Conservation (phyloP, 2,797 vertebrate genomes). For the Microctenopoma stevenorrisi region DNA sequence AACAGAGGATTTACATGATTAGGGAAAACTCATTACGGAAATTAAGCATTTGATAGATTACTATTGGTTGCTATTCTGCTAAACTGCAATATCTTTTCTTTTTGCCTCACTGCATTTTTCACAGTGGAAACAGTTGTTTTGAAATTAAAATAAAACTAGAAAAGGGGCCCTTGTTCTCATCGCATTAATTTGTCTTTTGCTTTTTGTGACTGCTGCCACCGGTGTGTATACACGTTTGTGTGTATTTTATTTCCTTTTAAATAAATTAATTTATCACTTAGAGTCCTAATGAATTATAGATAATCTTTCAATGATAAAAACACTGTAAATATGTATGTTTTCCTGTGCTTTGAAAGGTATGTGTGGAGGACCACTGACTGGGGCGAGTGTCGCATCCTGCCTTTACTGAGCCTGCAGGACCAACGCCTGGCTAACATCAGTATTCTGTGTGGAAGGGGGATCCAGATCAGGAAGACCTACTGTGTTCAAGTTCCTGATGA, state of each 20-base stretch:
- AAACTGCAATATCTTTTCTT: slow-evolving; percentile 75
- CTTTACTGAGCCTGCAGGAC: slow-evolving; percentile 88
- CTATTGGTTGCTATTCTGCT: slow-evolving; percentile 79
- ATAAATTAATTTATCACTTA: slow-evolving; percentile 15
- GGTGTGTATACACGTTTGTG: not conserved
- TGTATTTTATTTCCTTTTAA: slow-evolving; percentile 16
- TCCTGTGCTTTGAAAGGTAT: slow-evolving; percentile 82
- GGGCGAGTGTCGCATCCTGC: slow-evolving; percentile 88
- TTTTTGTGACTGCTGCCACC: slow-evolving; percentile 15
- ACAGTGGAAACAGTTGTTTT: slow-evolving; percentile 62
- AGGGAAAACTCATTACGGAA: slow-evolving; percentile 79
- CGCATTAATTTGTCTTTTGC: slow-evolving; percentile 34
- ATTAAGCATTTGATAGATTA: slow-evolving; percentile 83
- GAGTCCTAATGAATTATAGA: slow-evolving; percentile 17
- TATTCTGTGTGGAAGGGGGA: slow-evolving; percentile 90
- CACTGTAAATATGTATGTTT: not conserved
- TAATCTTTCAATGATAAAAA: slow-evolving; percentile 24
- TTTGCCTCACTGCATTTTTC: slow-evolving; percentile 73
- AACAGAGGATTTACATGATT: slow-evolving; percentile 79
- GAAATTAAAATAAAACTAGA: slow-evolving; percentile 56
- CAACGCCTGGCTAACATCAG: slow-evolving; percentile 70
- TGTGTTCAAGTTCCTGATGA: slow-evolving; percentile 86
- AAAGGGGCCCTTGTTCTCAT: slow-evolving; percentile 16
- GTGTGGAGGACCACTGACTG: slow-evolving; percentile 93
- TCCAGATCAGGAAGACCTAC: slow-evolving; percentile 91